A percentile compares a stretch with the other conserved stretches of the same genome.
Conservation (phyloP, 1,140 invertebrate species). For the Neuroterus valhalla region DNA sequence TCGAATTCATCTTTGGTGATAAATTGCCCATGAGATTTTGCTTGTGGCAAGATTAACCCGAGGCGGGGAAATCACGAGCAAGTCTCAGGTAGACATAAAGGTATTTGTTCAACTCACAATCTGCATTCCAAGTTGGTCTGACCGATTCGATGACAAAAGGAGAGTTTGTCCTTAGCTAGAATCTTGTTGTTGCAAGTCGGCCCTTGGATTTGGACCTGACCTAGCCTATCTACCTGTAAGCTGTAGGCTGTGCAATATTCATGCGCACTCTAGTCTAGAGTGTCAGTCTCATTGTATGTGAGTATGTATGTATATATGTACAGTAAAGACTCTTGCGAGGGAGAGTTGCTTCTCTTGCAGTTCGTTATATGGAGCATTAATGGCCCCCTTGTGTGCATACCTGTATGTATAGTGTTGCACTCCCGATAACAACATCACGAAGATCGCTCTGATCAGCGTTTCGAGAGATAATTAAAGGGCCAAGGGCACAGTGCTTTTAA, state of each 20-base stretch:
- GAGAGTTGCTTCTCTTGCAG: not conserved
- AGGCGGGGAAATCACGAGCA: constrained; percentile 10
- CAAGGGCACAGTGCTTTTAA: not conserved
- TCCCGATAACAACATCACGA: no score
- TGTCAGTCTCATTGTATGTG: no score
- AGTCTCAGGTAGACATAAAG: not conserved
- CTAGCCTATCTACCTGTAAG: constrained; percentile 3
- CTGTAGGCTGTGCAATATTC: not conserved
- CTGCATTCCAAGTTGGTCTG: not conserved
- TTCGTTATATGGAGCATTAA: constrained; percentile 14
- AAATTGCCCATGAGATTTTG: constrained; percentile 1
- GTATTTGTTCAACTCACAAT: constrained; percentile 17
- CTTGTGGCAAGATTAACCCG: not conserved
- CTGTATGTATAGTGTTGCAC: no score
- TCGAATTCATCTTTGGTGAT: not conserved
- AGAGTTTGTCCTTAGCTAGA: constrained; percentile 1
- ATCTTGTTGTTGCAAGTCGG: not conserved
- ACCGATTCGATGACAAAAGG: constrained; percentile 8
- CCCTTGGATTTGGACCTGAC: constrained; percentile 7
- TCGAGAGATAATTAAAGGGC: not conserved
- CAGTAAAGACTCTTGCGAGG: not conserved
- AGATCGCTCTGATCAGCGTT: not conserved
- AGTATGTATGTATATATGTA: not conserved
- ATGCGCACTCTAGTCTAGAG: constrained; percentile 4
- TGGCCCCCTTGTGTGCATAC: not conserved